Base-by-base conservation (phyloP, 53 echinoderm and acorn worm genomes). In the Henricia sp. region DNA sequence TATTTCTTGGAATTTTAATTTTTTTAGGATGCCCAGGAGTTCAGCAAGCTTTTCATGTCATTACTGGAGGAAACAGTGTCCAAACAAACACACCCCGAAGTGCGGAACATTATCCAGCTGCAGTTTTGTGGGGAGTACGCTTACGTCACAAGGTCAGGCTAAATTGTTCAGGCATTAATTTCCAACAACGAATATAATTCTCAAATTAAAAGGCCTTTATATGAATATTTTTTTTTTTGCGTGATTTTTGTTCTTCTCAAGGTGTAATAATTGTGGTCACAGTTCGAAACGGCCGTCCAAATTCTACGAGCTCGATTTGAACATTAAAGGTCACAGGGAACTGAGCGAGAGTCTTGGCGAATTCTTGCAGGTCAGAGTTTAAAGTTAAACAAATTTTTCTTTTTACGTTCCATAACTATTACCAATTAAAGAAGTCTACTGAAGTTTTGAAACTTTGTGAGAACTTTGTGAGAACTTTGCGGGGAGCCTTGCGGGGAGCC, bases 221-320 rank as follows among this genome's bases (percentile, higher is more conserved):
- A 16, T 68, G 1, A 40, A 67, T 6, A 11, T 67, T 1, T 39
- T 67, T 9, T 67, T 4, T 41, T 2, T 4, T 21, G 40, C 10
- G 4, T 62, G 1, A 37, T 16, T 6, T 14, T 2, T 65, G 33
- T 29, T 54, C 37, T 74, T n/a, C 5, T 78, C 26, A 17, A 99
- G 99, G 77, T 99, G 99, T 84, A 94, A 88, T 63, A 84, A 90
- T 42, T 99, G 99, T 52, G 90, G 89, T 37, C 86, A 88, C 40
- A 85, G 85, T 51, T 99, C 99, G 0, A 82, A 92, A 82, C 85
- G 88, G 28, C 89, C 89, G 10, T 90, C 99, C 25, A 86, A 84
- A 43, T 99, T 99, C 89, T 99, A 99, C 46, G 99, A 99, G 64
- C 74, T 99, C 9, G 99, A 99, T 77, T 88, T 99, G 16, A 99